Conservation (phyloP, 2,113 vertebrate species). For the Egretta garzetta region DNA sequence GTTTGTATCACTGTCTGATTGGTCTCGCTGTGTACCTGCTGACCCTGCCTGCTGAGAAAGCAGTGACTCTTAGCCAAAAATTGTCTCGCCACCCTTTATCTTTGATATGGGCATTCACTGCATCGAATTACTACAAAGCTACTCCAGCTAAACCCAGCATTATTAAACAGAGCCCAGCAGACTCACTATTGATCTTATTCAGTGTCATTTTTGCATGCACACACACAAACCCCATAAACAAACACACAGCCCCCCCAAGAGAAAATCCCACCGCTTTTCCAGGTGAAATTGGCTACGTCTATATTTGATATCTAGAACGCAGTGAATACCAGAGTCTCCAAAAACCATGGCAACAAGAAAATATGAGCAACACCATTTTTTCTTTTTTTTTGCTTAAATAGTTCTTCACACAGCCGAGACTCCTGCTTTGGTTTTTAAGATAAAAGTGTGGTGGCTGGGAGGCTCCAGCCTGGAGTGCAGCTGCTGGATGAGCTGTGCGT, state of each 20-base stretch:
- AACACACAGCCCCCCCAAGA: not conserved
- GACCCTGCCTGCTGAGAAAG: not conserved
- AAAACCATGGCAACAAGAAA: constrained; percentile 46
- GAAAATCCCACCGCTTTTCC: not conserved
- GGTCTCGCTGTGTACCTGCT: not conserved
- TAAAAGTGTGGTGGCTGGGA: not conserved
- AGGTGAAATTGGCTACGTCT: constrained; percentile 18
- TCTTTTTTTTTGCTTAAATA: not conserved
- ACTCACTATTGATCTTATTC: not conserved
- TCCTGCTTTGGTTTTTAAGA: not conserved
- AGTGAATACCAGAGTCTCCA: not conserved
- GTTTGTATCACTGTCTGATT: not conserved
- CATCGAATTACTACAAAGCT: not conserved
- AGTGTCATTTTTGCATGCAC: not conserved
- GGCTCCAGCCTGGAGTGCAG: not conserved
- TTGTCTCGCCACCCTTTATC: not conserved
- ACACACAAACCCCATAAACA: not conserved
- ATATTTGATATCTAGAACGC: not conserved
- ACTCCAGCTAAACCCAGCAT: not conserved
- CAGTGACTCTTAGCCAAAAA: not conserved
- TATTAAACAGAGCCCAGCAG: not conserved
- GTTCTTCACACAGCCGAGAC: not conserved
- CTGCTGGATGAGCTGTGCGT: not conserved
- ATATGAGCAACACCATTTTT: not conserved
- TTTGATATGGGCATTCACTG: not conserved